Conservation (phyloP, 2,797 vertebrate species). For the Silurus aristotelis region DNA sequence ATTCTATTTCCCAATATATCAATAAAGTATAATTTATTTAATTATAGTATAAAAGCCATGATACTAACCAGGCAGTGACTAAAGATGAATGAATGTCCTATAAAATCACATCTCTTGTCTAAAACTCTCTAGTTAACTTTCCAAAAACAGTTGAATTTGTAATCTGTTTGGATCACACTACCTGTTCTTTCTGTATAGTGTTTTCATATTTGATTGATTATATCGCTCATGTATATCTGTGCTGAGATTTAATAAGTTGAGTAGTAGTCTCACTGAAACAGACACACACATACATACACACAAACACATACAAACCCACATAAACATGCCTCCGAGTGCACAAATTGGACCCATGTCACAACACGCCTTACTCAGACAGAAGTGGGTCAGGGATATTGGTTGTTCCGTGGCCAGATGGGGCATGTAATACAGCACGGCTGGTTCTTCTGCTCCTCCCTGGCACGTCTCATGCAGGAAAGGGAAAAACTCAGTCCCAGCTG, state of each 20-base stretch:
- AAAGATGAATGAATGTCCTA: not conserved
- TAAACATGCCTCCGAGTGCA: not conserved
- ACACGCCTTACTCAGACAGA: conserved; percentile 8
- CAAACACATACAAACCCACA: not conserved
- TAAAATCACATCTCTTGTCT: not conserved
- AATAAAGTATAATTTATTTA: not conserved
- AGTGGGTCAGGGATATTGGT: conserved; percentile 34
- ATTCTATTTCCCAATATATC: not conserved
- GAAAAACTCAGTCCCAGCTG: conserved; percentile 12
- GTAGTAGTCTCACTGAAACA: not conserved
- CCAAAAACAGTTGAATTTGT: not conserved
- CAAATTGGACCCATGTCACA: conserved; percentile 26
- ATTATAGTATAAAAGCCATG: not conserved
- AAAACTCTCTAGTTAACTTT: not conserved
- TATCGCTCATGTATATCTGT: not conserved
- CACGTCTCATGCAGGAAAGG: not conserved
- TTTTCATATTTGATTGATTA: not conserved
- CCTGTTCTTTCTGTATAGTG: not conserved
- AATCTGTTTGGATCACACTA: not conserved
- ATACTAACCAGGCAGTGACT: not conserved
- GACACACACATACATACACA: not conserved
- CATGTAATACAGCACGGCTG: conserved; percentile 16
- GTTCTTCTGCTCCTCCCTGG: conserved; percentile 24
- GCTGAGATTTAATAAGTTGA: not conserved
- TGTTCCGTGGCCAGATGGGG: conserved; percentile 36